These are phyloP conservation scores for Sturnus vulgaris DNA, from an alignment of 2,113 vertebrate genomes.

Conservation along the genomic window DNA sequence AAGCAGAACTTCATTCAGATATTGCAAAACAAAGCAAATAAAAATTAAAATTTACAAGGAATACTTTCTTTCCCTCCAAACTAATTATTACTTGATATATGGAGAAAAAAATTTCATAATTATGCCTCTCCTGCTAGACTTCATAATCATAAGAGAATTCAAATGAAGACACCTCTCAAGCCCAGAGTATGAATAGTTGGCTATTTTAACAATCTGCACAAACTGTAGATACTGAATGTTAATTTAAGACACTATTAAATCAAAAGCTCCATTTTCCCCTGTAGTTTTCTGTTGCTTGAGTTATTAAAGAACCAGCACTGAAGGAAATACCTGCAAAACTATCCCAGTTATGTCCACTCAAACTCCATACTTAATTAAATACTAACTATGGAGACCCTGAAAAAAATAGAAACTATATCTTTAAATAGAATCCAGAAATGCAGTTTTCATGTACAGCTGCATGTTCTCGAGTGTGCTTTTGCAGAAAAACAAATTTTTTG, in stretches of 20 bases:
- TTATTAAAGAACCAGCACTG: constrained; percentile 34
- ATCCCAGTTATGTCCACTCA: constrained; percentile 31
- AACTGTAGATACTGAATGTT: constrained; percentile 21
- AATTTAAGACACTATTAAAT: constrained; percentile 45
- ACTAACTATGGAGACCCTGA: constrained; percentile 24
- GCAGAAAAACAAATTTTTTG: not conserved
- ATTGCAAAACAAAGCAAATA: constrained; percentile 40
- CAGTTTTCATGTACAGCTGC: not conserved
- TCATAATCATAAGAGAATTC: not conserved
- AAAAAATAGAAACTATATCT: not conserved
- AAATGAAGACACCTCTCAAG: constrained; percentile 27
- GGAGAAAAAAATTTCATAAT: not conserved
- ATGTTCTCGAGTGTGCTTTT: not conserved
- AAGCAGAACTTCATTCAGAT: constrained; percentile 47
- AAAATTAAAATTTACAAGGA: constrained; percentile 54
- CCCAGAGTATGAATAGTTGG: not conserved
- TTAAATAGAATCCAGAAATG: constrained; percentile 39
- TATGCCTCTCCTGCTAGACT: constrained; percentile 27
- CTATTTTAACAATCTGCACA: constrained; percentile 6
- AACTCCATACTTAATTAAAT: constrained; percentile 37
- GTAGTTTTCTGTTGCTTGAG: constrained; percentile 10
- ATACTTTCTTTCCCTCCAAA: constrained; percentile 53
- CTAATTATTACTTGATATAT: constrained; percentile 48
- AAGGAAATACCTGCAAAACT: constrained; percentile 36
- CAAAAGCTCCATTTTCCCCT: constrained; percentile 15